Evolutionary conservation across 2,888 invertebrate genomes (phyloP).

Genomic region (Carterocephalus palaemon): DNA sequence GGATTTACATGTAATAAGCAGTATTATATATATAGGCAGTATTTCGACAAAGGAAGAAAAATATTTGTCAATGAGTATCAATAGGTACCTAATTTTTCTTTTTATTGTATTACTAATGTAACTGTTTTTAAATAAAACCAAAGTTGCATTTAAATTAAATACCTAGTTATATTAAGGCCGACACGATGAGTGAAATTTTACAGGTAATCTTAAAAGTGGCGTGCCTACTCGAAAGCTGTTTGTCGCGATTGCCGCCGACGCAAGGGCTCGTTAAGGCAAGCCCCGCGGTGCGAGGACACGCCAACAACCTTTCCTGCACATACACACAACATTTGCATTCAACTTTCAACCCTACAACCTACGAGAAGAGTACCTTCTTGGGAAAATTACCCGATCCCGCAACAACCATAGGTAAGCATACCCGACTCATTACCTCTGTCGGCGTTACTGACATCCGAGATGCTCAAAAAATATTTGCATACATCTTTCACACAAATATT

Average conservation of each 20-base stretch:
- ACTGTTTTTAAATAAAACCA: too few relatives aligned
- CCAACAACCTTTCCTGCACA: constrained; percentile 49
- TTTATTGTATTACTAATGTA: too few relatives aligned
- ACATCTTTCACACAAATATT: constrained; percentile 53
- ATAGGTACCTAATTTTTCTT: too few relatives aligned
- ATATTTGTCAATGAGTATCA: too few relatives aligned
- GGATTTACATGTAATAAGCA: too few relatives aligned
- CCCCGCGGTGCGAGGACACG: constrained; percentile 58
- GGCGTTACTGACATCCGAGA: constrained; percentile 62
- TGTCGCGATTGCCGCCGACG: constrained; percentile 49
- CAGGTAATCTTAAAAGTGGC: constrained; percentile 53
- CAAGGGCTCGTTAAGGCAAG: constrained; percentile 60
- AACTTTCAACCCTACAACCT: constrained; percentile 49
- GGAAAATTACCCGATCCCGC: constrained; percentile 20
- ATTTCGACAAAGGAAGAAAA: too few relatives aligned
- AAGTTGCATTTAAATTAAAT: too few relatives aligned
- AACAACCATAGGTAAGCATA: constrained; percentile 41
- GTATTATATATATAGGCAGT: too few relatives aligned
- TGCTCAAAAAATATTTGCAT: constrained; percentile 70
- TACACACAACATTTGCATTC: constrained; percentile 38
- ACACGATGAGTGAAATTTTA: constrained; percentile 26
- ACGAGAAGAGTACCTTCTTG: constrained; percentile 11
- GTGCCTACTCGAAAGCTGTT: constrained; percentile 46
- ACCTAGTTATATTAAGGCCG: constrained; percentile 6
- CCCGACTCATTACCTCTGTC: constrained; percentile 69